Evolutionary conservation across 1,140 invertebrate genomes (phyloP).

Genomic region (Ceratitis capitata): DNA sequence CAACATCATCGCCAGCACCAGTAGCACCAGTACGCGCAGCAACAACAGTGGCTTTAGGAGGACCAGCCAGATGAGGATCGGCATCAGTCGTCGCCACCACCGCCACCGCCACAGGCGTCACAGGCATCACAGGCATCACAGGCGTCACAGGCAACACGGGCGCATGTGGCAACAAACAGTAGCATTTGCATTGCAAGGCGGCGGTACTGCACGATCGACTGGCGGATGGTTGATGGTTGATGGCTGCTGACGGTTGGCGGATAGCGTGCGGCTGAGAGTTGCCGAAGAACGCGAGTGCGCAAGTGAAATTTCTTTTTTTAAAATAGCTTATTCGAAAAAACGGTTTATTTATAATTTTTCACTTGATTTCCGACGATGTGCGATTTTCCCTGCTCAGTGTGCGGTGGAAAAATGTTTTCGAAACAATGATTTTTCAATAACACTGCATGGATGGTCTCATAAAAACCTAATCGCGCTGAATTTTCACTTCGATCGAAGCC

Average conservation of each 20-base stretch:
- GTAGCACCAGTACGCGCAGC: conserved; percentile 8
- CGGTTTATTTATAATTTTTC: conserved; percentile 37
- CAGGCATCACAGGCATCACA: background rate
- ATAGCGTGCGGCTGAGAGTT: background rate
- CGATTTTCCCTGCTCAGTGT: conserved; percentile 27
- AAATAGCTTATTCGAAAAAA: conserved; percentile 38
- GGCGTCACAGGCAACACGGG: conserved; percentile 33
- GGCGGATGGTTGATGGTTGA: background rate
- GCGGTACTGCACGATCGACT: background rate
- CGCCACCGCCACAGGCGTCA: background rate
- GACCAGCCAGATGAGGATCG: background rate
- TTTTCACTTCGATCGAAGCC: background rate
- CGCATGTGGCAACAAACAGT: conserved; percentile 8
- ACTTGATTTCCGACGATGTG: conserved; percentile 37
- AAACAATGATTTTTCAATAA: conserved; percentile 32
- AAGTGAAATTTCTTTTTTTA: conserved; percentile 12
- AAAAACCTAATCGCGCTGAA: conserved; percentile 34
- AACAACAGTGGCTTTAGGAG: conserved; percentile 1
- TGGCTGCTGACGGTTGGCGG: background rate
- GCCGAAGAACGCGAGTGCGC: background rate
- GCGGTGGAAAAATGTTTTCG: conserved; percentile 25
- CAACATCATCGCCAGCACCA: background rate
- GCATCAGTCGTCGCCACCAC: background rate
- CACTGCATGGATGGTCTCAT: background rate
- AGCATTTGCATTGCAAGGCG: background rate